A percentile compares a stretch with the other conserved stretches of the same genome.
Conservation (phyloP, 2,888 invertebrate genomes). For the Volucella inflata region DNA sequence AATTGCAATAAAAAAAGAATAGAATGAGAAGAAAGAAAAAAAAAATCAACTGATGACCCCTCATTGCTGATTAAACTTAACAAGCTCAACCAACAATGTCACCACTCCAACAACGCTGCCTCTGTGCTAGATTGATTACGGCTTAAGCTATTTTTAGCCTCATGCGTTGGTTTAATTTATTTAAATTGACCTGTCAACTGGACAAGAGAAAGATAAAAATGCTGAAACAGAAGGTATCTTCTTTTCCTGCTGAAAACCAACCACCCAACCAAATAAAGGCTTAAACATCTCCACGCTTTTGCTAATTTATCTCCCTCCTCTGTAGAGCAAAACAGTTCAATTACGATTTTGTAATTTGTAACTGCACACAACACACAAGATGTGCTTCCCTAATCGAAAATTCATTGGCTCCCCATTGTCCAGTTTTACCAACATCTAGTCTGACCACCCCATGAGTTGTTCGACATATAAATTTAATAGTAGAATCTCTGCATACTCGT, state of each 20-base stretch:
- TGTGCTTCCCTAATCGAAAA: background rate
- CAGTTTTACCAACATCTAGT: background rate
- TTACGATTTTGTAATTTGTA: constrained; percentile 8
- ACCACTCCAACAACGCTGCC: constrained; percentile 1
- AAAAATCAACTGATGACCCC: constrained; percentile 24
- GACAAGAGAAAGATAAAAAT: constrained; percentile 15
- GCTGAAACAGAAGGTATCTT: constrained; percentile 23
- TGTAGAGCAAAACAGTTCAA: constrained; percentile 27
- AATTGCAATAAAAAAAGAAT: constrained; percentile 13
- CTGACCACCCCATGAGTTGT: background rate
- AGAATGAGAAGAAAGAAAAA: constrained; percentile 8
- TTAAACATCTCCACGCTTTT: constrained; percentile 2
- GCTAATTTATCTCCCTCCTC: constrained; percentile 21
- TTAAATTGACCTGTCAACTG: constrained; percentile 68
- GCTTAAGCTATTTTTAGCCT: constrained; percentile 56
- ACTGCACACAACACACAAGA: constrained; percentile 9
- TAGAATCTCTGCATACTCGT: constrained; percentile 24
- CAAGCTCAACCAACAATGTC: constrained; percentile 63
- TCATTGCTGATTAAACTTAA: constrained; percentile 49
- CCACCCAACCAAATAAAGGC: background rate
- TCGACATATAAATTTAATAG: constrained; percentile 61
- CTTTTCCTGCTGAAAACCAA: background rate
- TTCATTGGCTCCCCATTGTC: background rate
- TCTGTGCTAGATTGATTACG: background rate
- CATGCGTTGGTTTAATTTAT: constrained; percentile 68